phyloP scores from a whole-genome alignment of 2,113 vertebrate genomes.

The Sinocyclocheilus grahami region DNA sequence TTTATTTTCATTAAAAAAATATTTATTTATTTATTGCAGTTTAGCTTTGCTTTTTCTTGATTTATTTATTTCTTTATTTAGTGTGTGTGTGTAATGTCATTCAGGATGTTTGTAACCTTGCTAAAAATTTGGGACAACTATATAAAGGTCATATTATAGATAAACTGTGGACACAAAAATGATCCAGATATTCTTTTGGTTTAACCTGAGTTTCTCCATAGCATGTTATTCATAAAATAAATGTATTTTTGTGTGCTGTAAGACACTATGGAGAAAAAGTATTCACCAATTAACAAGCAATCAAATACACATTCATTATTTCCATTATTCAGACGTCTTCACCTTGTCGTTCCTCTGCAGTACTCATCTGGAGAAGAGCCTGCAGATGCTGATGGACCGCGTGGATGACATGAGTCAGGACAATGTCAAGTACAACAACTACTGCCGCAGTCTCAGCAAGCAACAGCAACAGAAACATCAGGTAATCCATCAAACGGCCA shows the following conservation, averaged over 20 bases:
- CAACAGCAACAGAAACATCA: constrained; percentile 99
- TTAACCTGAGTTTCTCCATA: background rate
- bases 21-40: no score
- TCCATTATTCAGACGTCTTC: background rate
- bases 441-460: constrained; percentile 92
- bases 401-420: constrained; percentile 99
- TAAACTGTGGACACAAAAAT: background rate
- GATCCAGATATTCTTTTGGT: background rate
- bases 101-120: background rate
- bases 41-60: background rate
- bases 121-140: background rate
- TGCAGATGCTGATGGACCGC: constrained; percentile 97
- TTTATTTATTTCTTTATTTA: no score
- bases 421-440: constrained; percentile 95
- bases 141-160: background rate
- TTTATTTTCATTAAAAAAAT: no score
- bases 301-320: background rate
- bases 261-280: background rate
- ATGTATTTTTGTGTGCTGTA: background rate
- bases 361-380: constrained; percentile 82
- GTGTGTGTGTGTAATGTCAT: background rate
- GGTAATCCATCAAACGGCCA: constrained; percentile 69
- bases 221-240: background rate
- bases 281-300: background rate
- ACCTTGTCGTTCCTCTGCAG: constrained; percentile 8